Percentiles rank a stretch among this genome's conserved stretches.
Evolutionary conservation across 2,113 vertebrate species (phyloP).

Genomic region (Ameiurus melas): DNA sequence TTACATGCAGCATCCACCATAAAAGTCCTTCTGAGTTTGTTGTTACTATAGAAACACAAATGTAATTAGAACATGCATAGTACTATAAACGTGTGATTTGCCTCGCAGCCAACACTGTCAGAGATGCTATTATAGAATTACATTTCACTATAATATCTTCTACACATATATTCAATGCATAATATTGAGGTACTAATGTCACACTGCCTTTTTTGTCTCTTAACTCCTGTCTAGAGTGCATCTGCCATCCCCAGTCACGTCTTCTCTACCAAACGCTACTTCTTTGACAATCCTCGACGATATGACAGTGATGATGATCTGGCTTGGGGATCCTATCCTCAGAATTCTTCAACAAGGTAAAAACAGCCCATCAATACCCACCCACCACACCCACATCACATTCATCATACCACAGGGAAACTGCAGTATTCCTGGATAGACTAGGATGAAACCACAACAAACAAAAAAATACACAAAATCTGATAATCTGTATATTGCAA

Average conservation of each 20-base stretch:
- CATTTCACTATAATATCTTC: not conserved
- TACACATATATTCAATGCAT: not conserved
- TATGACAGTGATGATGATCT: slow-evolving; percentile 96
- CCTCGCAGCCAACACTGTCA: not conserved
- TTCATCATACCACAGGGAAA: not conserved
- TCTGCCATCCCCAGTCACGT: slow-evolving; percentile 84
- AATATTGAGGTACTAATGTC: not conserved
- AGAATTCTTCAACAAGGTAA: slow-evolving; percentile 88
- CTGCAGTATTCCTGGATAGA: not conserved
- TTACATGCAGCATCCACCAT: not conserved
- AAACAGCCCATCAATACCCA: not conserved
- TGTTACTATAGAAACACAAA: not conserved
- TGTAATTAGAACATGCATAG: not conserved
- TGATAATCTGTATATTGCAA: not conserved
- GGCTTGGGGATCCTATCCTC: slow-evolving; percentile 88
- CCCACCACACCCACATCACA: not conserved
- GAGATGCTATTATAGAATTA: not conserved
- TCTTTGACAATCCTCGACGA: slow-evolving; percentile 95
- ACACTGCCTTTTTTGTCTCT: not conserved
- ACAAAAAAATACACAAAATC: not conserved
- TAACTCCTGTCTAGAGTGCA: slow-evolving; percentile 70
- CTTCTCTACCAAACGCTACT: slow-evolving; percentile 88
- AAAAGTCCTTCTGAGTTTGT: not conserved
- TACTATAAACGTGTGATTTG: too few species aligned
- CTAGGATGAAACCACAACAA: not conserved